phyloP scores from a whole-genome alignment of 2,888 invertebrate genomes.

The Cephus sareptanus region DNA sequence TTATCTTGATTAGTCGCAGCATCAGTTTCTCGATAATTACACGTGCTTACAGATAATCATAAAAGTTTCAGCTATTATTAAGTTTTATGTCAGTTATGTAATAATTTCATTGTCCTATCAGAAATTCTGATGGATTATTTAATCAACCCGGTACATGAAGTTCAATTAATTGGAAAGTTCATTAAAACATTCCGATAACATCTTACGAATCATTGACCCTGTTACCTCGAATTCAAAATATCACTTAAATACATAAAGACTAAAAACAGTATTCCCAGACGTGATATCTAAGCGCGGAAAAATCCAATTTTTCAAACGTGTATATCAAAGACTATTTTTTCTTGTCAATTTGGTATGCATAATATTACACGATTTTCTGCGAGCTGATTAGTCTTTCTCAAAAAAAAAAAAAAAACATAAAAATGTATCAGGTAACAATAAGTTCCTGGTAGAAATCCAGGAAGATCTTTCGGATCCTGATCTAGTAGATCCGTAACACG shows the following conservation, averaged over 20 bases:
- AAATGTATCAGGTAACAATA: neutral
- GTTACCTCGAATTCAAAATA: neutral
- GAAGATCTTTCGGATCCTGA: neutral
- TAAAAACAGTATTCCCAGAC: neutral
- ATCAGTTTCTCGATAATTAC: neutral
- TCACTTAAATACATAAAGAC: neutral
- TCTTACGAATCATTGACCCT: neutral
- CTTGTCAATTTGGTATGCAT: neutral
- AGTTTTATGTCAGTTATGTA: neutral
- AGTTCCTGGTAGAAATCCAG: neutral
- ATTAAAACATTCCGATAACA: neutral
- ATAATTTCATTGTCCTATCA: neutral
- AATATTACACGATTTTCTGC: neutral
- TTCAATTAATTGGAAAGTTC: neutral
- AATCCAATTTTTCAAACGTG: neutral
- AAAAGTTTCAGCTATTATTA: neutral
- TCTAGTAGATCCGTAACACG: neutral
- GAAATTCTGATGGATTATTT: neutral
- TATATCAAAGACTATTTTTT: neutral
- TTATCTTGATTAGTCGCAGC: neutral
- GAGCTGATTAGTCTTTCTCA: neutral
- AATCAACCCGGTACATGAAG: neutral
- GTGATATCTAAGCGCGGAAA: neutral
- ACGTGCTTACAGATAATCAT: neutral
- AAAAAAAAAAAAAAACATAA: neutral